phyloP scores from a whole-genome alignment of 2,888 invertebrate species.

The Julus scandinavius region DNA sequence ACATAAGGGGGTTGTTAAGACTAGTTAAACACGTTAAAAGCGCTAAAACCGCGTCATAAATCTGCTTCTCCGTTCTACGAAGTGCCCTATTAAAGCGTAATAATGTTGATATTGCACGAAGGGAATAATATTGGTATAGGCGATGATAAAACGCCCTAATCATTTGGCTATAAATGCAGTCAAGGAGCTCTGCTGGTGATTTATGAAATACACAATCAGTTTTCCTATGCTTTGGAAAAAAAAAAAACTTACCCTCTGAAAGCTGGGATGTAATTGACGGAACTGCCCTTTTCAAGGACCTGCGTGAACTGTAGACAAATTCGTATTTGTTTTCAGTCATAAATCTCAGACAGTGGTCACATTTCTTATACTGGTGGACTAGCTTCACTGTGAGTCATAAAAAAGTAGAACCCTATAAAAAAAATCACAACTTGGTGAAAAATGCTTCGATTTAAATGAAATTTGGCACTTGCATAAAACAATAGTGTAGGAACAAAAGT shows the following conservation, averaged over 20 bases:
- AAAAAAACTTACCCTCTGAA: not conserved
- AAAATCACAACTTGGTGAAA: too few relatives aligned
- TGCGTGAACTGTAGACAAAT: constrained; percentile 6
- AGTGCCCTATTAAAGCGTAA: constrained; percentile 26
- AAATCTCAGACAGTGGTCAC: not conserved
- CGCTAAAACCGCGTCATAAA: constrained; percentile 4
- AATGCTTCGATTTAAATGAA: too few relatives aligned
- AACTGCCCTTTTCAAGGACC: constrained; percentile 23
- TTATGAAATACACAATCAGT: constrained; percentile 36
- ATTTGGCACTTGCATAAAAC: too few relatives aligned
- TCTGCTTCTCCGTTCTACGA: constrained; percentile 19
- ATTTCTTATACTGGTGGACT: not conserved
- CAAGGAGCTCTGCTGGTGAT: not conserved
- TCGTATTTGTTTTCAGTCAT: not conserved
- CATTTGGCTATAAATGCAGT: not conserved
- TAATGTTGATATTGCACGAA: constrained; percentile 25
- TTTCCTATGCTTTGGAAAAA: not conserved
- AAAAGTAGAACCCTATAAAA: too few relatives aligned
- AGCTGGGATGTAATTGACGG: constrained; percentile 4
- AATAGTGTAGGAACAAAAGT: too few relatives aligned
- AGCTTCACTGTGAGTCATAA: too few relatives aligned
- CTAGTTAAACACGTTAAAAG: constrained; percentile 39
- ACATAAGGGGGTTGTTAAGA: constrained; percentile 17
- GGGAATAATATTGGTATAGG: not conserved
- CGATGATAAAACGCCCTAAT: constrained; percentile 10